A percentile compares a stretch with the other conserved stretches of the same genome.
Evolutionary conservation across 2,797 vertebrate species (phyloP).

Genomic region (Simalia tracyae): DNA sequence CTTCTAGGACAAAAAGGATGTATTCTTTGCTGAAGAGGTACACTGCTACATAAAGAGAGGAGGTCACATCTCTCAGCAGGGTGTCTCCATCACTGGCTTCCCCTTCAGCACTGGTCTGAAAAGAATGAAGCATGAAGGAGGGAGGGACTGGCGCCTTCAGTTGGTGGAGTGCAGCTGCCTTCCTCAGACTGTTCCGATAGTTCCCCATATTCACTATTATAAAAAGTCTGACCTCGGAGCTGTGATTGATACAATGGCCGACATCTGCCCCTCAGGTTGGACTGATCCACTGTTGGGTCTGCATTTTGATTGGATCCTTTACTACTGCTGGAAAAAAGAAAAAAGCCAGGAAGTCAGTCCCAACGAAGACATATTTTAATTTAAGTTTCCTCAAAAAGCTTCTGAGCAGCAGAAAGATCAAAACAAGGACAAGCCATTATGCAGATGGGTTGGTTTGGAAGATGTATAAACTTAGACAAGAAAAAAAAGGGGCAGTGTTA

Average conservation of each 20-base stretch:
- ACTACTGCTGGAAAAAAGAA: constrained; percentile 70
- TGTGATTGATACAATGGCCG: constrained; percentile 77
- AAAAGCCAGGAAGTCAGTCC: constrained; percentile 40
- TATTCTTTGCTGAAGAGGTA: constrained; percentile 40
- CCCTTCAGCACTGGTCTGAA: constrained; percentile 67
- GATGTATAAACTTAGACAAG: not conserved
- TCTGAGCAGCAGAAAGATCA: not conserved
- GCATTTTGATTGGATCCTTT: constrained; percentile 76
- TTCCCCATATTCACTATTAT: constrained; percentile 95
- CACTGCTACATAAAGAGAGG: constrained; percentile 1
- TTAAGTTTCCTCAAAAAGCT: constrained; percentile 19
- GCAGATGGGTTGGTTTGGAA: not conserved
- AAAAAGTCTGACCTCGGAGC: constrained; percentile 90
- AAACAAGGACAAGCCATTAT: not conserved
- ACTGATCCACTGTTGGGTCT: constrained; percentile 73
- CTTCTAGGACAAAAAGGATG: constrained; percentile 43
- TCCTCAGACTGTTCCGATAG: constrained; percentile 80
- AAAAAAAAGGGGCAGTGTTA: not conserved
- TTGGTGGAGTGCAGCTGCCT: constrained; percentile 55
- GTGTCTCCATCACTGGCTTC: constrained; percentile 21
- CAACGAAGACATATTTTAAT: constrained; percentile 18
- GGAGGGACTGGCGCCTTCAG: constrained; percentile 63
- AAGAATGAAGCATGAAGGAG: constrained; percentile 65
- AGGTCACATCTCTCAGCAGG: not conserved
- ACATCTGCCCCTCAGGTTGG: constrained; percentile 71